phyloP scores from a whole-genome alignment of 2,888 invertebrate genomes.

The Apodemia arnacis region DNA sequence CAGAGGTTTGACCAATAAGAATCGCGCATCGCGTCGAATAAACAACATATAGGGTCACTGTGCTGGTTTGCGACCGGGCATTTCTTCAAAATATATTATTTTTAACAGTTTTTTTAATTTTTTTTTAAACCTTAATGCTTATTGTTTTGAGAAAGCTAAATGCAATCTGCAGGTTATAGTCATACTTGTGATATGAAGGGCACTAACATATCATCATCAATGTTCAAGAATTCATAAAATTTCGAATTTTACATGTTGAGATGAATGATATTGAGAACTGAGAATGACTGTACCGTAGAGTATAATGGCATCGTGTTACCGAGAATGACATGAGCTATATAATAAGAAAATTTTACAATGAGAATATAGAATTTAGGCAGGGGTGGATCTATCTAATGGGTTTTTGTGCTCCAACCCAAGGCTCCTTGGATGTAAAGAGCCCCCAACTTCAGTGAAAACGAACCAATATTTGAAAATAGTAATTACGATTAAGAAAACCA shows the following conservation, averaged over 20 bases:
- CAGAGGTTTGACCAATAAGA: too few relatives aligned
- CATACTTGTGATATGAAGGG: neutral
- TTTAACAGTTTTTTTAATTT: neutral
- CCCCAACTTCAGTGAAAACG: neutral
- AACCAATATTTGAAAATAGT: slow-evolving; percentile 1
- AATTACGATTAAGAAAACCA: neutral
- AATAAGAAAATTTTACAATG: neutral
- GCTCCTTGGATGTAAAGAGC: neutral
- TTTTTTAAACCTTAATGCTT: neutral
- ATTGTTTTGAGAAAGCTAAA: neutral
- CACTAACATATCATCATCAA: neutral
- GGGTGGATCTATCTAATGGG: neutral
- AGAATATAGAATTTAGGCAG: neutral
- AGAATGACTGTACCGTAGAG: neutral
- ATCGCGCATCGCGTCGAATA: too few relatives aligned
- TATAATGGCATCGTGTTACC: neutral
- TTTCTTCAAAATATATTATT: neutral
- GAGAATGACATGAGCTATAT: neutral
- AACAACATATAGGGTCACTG: too few relatives aligned
- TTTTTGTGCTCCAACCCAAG: neutral
- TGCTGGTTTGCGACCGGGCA: too few relatives aligned
- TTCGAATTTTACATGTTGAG: too few relatives aligned
- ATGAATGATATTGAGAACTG: too few relatives aligned
- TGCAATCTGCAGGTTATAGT: neutral
- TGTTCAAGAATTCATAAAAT: neutral